These are phyloP conservation scores for Melikaiella ostensackeni DNA, from an alignment of 2,888 invertebrate species.

Conservation along the genomic window DNA sequence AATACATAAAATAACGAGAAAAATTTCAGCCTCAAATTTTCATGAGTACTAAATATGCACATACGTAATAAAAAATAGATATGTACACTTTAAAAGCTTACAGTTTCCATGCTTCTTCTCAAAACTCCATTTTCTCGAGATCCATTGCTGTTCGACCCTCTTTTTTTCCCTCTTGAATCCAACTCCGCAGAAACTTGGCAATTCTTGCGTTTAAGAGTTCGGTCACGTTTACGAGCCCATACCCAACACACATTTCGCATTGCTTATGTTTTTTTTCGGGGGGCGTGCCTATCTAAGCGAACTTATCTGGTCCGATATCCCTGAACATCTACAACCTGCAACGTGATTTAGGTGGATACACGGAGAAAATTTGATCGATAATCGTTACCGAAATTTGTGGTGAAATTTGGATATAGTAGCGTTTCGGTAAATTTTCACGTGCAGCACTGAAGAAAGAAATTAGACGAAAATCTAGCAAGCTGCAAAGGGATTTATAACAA, in stretches of 20 bases:
- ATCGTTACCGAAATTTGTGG: too few relatives aligned
- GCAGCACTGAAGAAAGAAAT: too few relatives aligned
- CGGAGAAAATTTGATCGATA: too few relatives aligned
- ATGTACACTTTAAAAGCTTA: neutral
- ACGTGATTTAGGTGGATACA: constrained; percentile 33
- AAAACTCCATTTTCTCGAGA: constrained; percentile 32
- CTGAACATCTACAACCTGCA: constrained; percentile 22
- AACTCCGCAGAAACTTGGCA: constrained; percentile 61
- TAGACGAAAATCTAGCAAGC: too few relatives aligned
- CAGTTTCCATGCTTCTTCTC: neutral
- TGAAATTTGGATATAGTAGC: too few relatives aligned
- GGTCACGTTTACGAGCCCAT: constrained; percentile 65
- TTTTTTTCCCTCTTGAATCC: constrained; percentile 40
- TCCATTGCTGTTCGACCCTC: constrained; percentile 27
- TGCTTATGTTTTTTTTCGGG: constrained; percentile 61
- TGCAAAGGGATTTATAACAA: too few relatives aligned
- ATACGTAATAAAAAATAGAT: neutral
- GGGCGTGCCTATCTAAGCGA: constrained; percentile 31
- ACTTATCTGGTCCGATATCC: constrained; percentile 26
- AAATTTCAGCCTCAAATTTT: too few relatives aligned
- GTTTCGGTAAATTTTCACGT: too few relatives aligned
- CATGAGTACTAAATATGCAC: too few relatives aligned
- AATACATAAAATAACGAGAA: too few relatives aligned
- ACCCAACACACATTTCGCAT: constrained; percentile 55
- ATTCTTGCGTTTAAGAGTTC: constrained; percentile 66